Conservation (phyloP, 2,888 invertebrate species). For the Cyrtodaria siliqua region DNA sequence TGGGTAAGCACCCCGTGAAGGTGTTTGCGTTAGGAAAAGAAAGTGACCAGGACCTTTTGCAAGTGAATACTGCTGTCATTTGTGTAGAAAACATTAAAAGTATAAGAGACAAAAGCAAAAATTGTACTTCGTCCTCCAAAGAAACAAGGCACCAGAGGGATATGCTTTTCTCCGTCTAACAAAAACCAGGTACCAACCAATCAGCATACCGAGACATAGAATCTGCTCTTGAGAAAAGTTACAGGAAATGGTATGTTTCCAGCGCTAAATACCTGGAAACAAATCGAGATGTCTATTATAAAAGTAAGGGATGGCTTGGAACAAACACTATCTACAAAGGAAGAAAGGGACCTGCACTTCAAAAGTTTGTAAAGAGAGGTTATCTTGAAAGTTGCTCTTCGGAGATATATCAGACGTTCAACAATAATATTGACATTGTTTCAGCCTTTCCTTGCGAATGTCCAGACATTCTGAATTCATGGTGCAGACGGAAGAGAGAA, state of each 20-base stretch:
- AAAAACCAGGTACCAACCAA: background rate
- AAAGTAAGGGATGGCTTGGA: slow-evolving; percentile 8
- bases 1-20: slow-evolving; percentile 16
- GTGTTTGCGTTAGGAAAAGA: slow-evolving; percentile 2
- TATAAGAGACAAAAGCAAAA: background rate
- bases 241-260: background rate
- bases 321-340: slow-evolving; percentile 4
- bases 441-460: background rate
- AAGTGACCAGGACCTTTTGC: slow-evolving; percentile 15
- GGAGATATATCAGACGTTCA: background rate
- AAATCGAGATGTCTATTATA: slow-evolving; percentile 10
- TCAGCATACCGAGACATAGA: background rate
- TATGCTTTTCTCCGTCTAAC: slow-evolving; percentile 6
- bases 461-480: background rate
- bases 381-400: background rate
- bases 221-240: background rate
- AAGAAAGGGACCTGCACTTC: slow-evolving; percentile 23
- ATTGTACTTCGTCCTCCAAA: background rate
- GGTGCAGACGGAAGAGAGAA: background rate
- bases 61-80: slow-evolving; percentile 4
- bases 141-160: slow-evolving; percentile 4
- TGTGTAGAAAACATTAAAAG: slow-evolving; percentile 10
- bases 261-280: slow-evolving; percentile 6
- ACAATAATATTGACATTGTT: background rate
- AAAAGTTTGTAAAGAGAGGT: background rate